These are phyloP conservation scores for Phyllotis vaccarum DNA, from an alignment of 2,797 vertebrate species.

Conservation along the genomic window DNA sequence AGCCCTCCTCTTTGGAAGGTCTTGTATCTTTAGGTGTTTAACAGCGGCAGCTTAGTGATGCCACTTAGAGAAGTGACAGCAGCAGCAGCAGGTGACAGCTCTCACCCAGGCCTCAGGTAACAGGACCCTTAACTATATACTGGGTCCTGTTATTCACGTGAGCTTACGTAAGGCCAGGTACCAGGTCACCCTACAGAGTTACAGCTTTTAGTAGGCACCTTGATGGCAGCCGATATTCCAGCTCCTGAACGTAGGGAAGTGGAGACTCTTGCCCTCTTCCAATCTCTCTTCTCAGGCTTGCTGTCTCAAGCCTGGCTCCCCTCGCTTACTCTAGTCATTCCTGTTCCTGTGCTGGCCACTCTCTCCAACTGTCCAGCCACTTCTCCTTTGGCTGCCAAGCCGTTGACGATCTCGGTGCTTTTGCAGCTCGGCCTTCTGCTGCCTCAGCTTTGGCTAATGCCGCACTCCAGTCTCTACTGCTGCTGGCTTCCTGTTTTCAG, in stretches of 20 bases:
- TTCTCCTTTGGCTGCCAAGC: background rate
- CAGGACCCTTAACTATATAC: background rate
- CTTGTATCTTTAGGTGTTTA: background rate
- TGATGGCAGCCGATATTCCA: background rate
- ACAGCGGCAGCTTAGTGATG: background rate
- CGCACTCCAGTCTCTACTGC: too few relatives aligned
- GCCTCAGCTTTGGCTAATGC: too few relatives aligned
- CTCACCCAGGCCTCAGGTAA: background rate
- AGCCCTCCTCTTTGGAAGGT: background rate
- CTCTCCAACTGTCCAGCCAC: background rate
- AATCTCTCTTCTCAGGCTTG: background rate
- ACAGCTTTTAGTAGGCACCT: background rate
- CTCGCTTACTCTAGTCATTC: background rate
- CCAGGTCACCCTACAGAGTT: background rate
- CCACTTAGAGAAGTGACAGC: background rate
- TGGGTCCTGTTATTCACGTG: background rate
- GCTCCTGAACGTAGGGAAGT: background rate
- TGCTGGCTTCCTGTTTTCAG: background rate
- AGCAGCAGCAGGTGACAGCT: background rate
- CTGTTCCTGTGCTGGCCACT: background rate
- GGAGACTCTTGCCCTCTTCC: too few relatives aligned
- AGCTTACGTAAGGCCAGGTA: background rate
- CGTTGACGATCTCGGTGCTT: background rate
- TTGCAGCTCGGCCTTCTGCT: background rate
- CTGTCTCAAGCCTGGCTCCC: background rate